Base-by-base conservation (phyloP, 23 tunicate genomes). In the Aplidium turbinatum region DNA sequence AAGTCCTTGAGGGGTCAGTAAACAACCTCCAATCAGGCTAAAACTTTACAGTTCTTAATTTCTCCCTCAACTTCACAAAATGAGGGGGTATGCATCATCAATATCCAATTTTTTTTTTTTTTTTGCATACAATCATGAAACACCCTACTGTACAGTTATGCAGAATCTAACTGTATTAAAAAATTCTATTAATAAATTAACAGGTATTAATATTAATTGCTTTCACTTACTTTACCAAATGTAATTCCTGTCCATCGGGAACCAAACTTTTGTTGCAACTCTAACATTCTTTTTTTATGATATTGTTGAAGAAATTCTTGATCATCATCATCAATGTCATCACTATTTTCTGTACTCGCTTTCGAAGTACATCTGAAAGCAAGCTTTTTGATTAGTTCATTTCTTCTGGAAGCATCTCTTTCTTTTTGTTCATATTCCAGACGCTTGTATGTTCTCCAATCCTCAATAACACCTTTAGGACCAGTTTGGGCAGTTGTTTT, bases 401-500 rank as follows among this genome's bases (percentile, higher is more conserved):
- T 53, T 22, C 82, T 46, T 73, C 84, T 76, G 1, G 36, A 45
- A 29, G 72, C 78, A 70, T 73, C 76, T 48, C 74, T 83, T 66
- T 78, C 82, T 38, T 63, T 53, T 73, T 83, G 66, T 72, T 84
- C 90, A 38, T 38, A 33, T 39, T 85, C 84, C 65, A 80, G 16
- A 6, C 78, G 77, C 39, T 78, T 79, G 40, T 72, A 91, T 27
- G 60, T 68, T 33, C 73, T 57, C 97, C 97, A 91, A 58, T 91
- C 97, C 74, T 79, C 91, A 39, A 91, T 91, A 1, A 91, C 97
- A 2, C 97, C 97, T 79, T 91, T 91, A 4, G 97, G 97, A 1
- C 97, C 97, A 40, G 91, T 85, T 50, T 85, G 79, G 1, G 63
- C 66, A 22, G 65, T 74, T 33, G 64, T 23, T 60, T 72, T 76